Conservation (phyloP, 2,888 invertebrate genomes). For the Fragum whitleyi region DNA sequence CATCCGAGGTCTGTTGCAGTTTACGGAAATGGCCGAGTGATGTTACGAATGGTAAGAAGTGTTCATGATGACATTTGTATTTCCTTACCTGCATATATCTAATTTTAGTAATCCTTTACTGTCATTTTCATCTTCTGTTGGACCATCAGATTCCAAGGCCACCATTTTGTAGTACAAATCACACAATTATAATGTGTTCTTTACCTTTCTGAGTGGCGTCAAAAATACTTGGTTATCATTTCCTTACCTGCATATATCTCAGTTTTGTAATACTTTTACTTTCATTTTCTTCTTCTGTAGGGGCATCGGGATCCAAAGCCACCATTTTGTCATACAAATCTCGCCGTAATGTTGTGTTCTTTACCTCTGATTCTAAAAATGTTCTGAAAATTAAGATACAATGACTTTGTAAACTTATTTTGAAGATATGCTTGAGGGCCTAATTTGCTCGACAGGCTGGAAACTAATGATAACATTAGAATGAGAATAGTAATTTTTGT, state of each 20-base stretch:
- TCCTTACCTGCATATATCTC: constrained; percentile 92
- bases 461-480: too few relatives aligned
- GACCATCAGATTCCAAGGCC: constrained; percentile 93
- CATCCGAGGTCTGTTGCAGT: too few relatives aligned
- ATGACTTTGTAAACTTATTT: too few relatives aligned
- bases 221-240: too few relatives aligned
- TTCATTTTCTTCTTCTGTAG: constrained; percentile 93
- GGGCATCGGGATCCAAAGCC: constrained; percentile 94
- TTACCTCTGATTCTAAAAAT: constrained; percentile 97
- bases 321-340: constrained; percentile 99
- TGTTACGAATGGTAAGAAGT: too few relatives aligned
- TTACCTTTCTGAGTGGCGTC: too few relatives aligned
- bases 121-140: constrained; percentile 93
- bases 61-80: too few relatives aligned
- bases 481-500: too few relatives aligned
- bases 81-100: constrained; percentile 92
- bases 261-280: constrained; percentile 96
- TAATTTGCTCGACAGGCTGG: too few relatives aligned
- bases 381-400: constrained; percentile 87
- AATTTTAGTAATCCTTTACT: constrained; percentile 95
- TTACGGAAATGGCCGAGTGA: too few relatives aligned
- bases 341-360: constrained; percentile 91
- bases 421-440: too few relatives aligned
- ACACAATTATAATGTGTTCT: constrained; percentile 91
- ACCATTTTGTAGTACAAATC: constrained; percentile 99